Evolutionary conservation across 2,888 invertebrate genomes (phyloP), one percentile per base, ranked within the genome.

Genomic region (Drosophila merina): DNA sequence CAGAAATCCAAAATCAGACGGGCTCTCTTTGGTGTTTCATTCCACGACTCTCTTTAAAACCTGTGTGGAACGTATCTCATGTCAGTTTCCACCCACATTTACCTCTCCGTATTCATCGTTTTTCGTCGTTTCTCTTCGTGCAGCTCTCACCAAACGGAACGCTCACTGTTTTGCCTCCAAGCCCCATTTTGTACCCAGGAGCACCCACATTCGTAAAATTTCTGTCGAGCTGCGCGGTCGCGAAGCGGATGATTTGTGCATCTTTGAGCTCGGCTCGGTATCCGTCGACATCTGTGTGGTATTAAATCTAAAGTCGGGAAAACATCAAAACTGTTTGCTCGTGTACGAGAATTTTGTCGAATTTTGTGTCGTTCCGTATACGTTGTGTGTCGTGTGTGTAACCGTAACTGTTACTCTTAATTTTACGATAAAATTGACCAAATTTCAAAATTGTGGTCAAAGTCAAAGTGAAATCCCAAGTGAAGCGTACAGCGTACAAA

Each of bases 381-480:
- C 30, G 44, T 45, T 30, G 14, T 30, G 45, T 9, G n/a, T 45
- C 10, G 14, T 25, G 14, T 20, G 25, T 45, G 28, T 47, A 26
- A 26, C 8, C 28, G 54, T 54, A 45, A 42, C 42, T 30, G 54
- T 54, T 30, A 42, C 42, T 30, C 45, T 30, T 31, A 28, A n/a
- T 12, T 12, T 30, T 12, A 9, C n/a, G 47, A 55, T n/a, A 25
- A 4, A 30, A 25, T 31, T 25, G 36, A n/a, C n/a, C 25, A 31
- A 45, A 20, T 7, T 6, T 1, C 10, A 31, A 69, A 69, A 51
- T 36, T 47, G 38, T 49, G 20, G 48, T 42, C 33, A 40, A 31
- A 30, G 45, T 52, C 33, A 40, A 31, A 30, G 45, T 52, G 26
- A 38, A 20, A 44, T 30, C 45, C 36, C 25, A 47, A 60, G 60